These are phyloP conservation scores for Drosophila neoperkinsi DNA, from an alignment of 2,888 invertebrate genomes.

Conservation along the genomic window DNA sequence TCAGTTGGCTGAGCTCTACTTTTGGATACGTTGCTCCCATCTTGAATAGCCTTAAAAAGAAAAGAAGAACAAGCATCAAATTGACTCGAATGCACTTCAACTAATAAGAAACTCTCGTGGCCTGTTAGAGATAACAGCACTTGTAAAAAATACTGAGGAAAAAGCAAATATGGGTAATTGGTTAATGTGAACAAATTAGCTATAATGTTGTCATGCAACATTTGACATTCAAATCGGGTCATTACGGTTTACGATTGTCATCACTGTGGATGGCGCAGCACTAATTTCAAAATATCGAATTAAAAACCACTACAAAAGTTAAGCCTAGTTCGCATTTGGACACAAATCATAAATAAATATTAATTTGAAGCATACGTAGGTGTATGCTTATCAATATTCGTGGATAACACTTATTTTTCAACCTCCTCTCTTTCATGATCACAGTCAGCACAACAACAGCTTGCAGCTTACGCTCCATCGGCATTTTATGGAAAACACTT, in stretches of 20 bases:
- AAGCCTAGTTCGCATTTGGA: not conserved
- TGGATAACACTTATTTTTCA: conserved; percentile 17
- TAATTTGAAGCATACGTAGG: not conserved
- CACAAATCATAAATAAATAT: not conserved
- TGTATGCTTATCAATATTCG: conserved; percentile 18
- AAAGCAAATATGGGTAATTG: not conserved
- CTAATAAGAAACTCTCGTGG: conserved; percentile 33
- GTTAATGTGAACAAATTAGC: conserved; percentile 1
- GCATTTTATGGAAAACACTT: conserved; percentile 31
- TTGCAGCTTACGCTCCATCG: conserved; percentile 7
- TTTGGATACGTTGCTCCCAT: conserved; percentile 31
- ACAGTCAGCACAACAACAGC: conserved; percentile 27
- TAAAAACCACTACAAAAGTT: not conserved
- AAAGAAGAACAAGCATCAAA: conserved; percentile 21
- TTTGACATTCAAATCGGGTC: not conserved
- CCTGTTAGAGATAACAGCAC: conserved; percentile 16
- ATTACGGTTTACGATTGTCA: not conserved
- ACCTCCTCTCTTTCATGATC: conserved; percentile 24
- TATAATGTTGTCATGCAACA: not conserved
- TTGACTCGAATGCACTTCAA: conserved; percentile 43
- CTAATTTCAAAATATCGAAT: not conserved
- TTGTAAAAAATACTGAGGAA: not conserved
- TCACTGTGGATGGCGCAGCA: not conserved
- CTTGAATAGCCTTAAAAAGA: conserved; percentile 37
- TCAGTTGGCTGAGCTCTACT: conserved; percentile 17